Base-by-base conservation (phyloP, 2,888 invertebrate genomes). In the Strigamia transsilvanica region DNA sequence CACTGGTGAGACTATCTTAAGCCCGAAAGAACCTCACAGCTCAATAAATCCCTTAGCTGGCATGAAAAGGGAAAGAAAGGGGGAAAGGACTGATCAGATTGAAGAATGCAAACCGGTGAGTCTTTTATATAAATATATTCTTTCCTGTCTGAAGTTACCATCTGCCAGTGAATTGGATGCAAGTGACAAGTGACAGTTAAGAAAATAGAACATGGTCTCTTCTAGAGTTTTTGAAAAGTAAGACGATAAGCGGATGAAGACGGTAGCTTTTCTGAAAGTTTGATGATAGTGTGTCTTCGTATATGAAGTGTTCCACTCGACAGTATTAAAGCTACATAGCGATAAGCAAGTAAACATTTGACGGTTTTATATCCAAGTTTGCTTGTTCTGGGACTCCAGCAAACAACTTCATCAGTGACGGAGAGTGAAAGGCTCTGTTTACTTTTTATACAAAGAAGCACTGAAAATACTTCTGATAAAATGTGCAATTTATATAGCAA, bases 161-260 rank as follows among this genome's bases (percentile, higher is more conserved):
- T 46, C 46, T 46, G 46, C 46, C 46, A 46, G 46, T 46, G 46
- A 46, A 46, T 46, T 46, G 46, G 46, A 46, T 46, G 46, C 46
- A n/a, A 46, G 46, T 46, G 46, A 46, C 46, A 46, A 46, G 46
- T 46, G 46, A 46, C 46, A 46, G 46, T 46, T 46, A 46, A 46
- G 46, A 46, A 46, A 46, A 46, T 46, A 46, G 46, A 13, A 46
- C 46, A 46, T n/a, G n/a, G 46, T 46, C 46, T 46, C 46, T 46
- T 46, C 2, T 46, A 0, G 46, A 46, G n/a, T 46, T 13, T 46
- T 10, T 9, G 46, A 46, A 46, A 46, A 46, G 46, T 46, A 46
- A 46, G 15, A 46, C 15, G 46, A 46, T 46, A 46, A 46, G 46
- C 46, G 46, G 46, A 46, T 46, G 15, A 46, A 46, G 46, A 13